Evolutionary conservation across 2,888 invertebrate genomes (phyloP).

Genomic region (Geotrupes spiniger): DNA sequence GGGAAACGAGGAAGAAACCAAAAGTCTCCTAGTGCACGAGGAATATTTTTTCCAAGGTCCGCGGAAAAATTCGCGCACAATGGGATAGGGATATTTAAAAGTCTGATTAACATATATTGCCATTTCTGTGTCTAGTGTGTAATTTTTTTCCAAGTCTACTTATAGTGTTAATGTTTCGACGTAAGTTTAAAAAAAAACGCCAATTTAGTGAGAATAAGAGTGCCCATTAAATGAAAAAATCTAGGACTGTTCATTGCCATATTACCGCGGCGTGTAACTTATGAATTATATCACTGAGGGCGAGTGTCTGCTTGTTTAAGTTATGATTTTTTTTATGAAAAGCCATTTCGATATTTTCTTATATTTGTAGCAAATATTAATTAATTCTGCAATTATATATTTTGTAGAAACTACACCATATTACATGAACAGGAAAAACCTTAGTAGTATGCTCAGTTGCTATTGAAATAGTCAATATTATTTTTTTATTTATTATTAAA

Average conservation of each 20-base stretch:
- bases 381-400: no score
- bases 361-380: no score
- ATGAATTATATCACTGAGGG: no score
- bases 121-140: slow-evolving; percentile 8
- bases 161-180: not conserved
- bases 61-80: slow-evolving; percentile 31
- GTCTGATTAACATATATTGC: slow-evolving; percentile 29
- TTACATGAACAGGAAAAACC: no score
- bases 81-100: slow-evolving; percentile 30
- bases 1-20: slow-evolving; percentile 66
- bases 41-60: slow-evolving; percentile 34
- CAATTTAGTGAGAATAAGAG: slow-evolving; percentile 24
- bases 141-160: not conserved
- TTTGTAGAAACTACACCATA: no score
- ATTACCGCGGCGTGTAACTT: no score
- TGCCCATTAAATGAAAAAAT: slow-evolving; percentile 6
- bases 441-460: no score
- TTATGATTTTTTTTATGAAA: no score
- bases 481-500: no score
- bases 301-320: no score
- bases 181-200: slow-evolving; percentile 13
- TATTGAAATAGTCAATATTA: no score
- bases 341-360: no score
- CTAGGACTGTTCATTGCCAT: not conserved
- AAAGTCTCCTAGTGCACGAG: slow-evolving; percentile 62